Conservation (phyloP, 1,140 invertebrate species). For the Drosophila willistoni region DNA sequence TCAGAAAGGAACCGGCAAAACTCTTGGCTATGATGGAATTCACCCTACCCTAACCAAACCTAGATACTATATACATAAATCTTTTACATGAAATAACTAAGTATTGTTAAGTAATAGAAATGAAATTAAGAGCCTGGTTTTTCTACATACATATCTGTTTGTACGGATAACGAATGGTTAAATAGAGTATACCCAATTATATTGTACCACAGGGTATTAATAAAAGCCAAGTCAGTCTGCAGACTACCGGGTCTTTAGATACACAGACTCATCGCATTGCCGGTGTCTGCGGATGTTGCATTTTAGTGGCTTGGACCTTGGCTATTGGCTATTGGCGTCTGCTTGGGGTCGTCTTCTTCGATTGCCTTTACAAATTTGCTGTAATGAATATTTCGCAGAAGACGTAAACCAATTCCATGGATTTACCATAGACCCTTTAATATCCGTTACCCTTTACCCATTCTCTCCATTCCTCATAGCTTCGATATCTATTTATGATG, state of each 20-base stretch:
- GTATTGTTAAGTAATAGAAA: too few relatives aligned
- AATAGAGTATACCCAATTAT: too few relatives aligned
- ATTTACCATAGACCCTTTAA: not conserved
- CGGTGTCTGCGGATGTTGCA: constrained; percentile 1
- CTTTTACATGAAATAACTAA: too few relatives aligned
- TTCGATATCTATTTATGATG: constrained; percentile 39
- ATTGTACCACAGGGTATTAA: not conserved
- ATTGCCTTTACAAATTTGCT: constrained; percentile 65
- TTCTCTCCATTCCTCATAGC: constrained; percentile 6
- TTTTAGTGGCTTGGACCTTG: constrained; percentile 3
- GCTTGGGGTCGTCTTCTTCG: constrained; percentile 23
- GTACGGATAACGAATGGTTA: too few relatives aligned
- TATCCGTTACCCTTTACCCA: not conserved
- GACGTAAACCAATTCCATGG: constrained; percentile 66
- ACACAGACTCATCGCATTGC: not conserved
- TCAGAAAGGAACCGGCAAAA: not conserved
- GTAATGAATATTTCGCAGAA: constrained; percentile 78
- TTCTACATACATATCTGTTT: too few relatives aligned
- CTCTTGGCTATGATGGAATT: not conserved
- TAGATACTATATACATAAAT: too few relatives aligned
- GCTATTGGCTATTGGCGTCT: constrained; percentile 4
- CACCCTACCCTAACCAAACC: not conserved
- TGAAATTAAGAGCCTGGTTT: too few relatives aligned
- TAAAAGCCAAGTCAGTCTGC: constrained; percentile 11
- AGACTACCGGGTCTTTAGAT: constrained; percentile 4